Evolutionary conservation across 2,888 invertebrate genomes (phyloP).

Genomic region (Heliconius sara): DNA sequence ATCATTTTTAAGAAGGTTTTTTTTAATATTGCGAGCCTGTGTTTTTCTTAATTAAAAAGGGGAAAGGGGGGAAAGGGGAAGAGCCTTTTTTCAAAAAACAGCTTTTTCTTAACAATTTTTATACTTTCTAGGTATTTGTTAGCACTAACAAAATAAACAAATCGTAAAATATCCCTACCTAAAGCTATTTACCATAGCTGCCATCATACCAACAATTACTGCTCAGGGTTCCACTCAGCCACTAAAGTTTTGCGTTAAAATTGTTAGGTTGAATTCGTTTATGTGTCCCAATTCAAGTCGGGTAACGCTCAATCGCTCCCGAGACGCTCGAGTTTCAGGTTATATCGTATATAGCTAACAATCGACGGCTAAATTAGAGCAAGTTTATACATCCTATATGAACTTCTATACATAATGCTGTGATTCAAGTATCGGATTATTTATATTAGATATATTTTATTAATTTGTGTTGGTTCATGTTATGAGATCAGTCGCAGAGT

Average conservation of each 20-base stretch:
- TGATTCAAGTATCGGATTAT: slow-evolving; percentile 50
- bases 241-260: slow-evolving; percentile 73
- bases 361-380: slow-evolving; percentile 65
- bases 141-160: slow-evolving; percentile 2
- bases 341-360: slow-evolving; percentile 62
- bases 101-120: not conserved
- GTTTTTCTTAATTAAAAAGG: not conserved
- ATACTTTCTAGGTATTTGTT: not conserved
- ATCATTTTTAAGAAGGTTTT: too few species aligned
- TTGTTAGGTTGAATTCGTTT: slow-evolving; percentile 79
- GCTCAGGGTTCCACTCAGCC: slow-evolving; percentile 23
- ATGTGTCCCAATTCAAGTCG: slow-evolving; percentile 64
- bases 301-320: slow-evolving; percentile 76
- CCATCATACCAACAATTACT: slow-evolving; percentile 24
- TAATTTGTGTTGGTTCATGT: not conserved
- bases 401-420: slow-evolving; percentile 47
- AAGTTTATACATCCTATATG: slow-evolving; percentile 53
- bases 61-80: too few species aligned
- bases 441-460: not conserved
- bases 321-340: slow-evolving; percentile 67
- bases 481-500: not conserved
- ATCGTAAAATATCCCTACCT: not conserved
- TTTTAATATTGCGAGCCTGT: not conserved
- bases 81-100: not conserved
- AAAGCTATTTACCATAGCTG: slow-evolving; percentile 17